phyloP scores from a whole-genome alignment of 2,113 vertebrate genomes.

The Paradoxurus hermaphroditus region DNA sequence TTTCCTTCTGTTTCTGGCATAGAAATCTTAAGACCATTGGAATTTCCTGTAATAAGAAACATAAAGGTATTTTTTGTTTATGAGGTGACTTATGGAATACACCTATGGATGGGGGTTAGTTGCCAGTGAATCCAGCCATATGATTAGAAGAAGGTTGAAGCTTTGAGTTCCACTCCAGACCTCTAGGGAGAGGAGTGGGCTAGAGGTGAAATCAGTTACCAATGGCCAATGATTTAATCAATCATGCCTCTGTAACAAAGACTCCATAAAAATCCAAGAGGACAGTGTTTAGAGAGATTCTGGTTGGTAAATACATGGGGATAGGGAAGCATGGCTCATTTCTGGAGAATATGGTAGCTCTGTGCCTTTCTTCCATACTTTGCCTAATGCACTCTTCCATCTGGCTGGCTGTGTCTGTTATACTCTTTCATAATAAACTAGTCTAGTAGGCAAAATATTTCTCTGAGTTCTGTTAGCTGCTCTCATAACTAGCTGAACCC shows the following conservation, averaged over 20 bases:
- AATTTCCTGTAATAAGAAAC: not conserved
- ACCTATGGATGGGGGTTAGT: not conserved
- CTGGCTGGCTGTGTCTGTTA: fast-evolving
- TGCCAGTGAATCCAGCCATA: too few relatives aligned
- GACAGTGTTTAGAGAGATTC: not conserved
- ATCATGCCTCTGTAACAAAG: not conserved
- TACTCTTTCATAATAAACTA: not conserved
- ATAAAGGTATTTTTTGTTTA: not conserved
- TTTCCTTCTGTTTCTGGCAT: not conserved
- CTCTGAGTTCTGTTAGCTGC: not conserved
- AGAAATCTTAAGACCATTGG: not conserved
- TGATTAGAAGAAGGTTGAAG: not conserved
- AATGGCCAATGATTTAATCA: not conserved
- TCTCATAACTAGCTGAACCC: not conserved
- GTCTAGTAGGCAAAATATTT: not conserved
- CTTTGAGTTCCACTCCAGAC: not conserved
- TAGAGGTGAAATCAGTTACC: not conserved
- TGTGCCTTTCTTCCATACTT: not conserved
- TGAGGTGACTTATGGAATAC: not conserved
- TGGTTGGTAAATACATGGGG: not conserved
- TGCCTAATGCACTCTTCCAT: not conserved
- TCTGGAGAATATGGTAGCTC: not conserved
- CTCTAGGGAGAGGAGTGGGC: too few relatives aligned
- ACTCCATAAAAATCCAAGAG: not conserved
- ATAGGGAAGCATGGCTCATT: not conserved